A percentile compares a stretch with the other conserved stretches of the same genome.
These are phyloP conservation scores for Mesembrinibis cayennensis DNA, from an alignment of 2,113 vertebrate genomes.

Conservation along the genomic window DNA sequence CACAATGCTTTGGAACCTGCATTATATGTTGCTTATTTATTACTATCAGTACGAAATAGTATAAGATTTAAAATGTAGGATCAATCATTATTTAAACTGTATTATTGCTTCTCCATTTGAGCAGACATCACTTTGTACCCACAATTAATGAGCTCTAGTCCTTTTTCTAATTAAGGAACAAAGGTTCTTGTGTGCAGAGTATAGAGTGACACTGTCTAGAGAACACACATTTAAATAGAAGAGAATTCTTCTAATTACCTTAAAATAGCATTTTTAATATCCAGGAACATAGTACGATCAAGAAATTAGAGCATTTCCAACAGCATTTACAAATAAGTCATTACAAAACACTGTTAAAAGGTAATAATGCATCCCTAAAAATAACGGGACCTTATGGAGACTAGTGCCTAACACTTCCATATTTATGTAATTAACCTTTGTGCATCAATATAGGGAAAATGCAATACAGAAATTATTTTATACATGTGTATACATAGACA, in stretches of 20 bases:
- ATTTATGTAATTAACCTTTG: conserved; percentile 61
- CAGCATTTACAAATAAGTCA: conserved; percentile 71
- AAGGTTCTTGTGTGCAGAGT: conserved; percentile 66
- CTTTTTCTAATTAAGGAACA: conserved; percentile 77
- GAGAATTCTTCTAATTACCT: conserved; percentile 72
- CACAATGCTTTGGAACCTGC: background rate
- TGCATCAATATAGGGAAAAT: background rate
- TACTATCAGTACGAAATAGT: background rate
- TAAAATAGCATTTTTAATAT: conserved; percentile 75
- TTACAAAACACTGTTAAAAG: conserved; percentile 63
- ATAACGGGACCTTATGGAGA: conserved; percentile 23
- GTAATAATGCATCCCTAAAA: conserved; percentile 48
- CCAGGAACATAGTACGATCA: conserved; percentile 66
- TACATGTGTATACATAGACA: background rate
- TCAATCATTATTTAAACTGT: conserved; percentile 49
- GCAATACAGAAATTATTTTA: conserved; percentile 58
- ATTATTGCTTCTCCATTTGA: conserved; percentile 50
- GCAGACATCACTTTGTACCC: conserved; percentile 67
- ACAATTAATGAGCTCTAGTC: conserved; percentile 74
- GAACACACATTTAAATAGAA: conserved; percentile 61
- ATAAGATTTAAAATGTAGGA: background rate
- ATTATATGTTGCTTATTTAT: conserved; percentile 22
- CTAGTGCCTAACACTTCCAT: background rate
- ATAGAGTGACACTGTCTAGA: conserved; percentile 67
- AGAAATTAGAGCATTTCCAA: conserved; percentile 62